A percentile compares a stretch with the other conserved stretches of the same genome.
phyloP scores from a whole-genome alignment of 2,888 invertebrate species.

The Platycnemis pennipes region DNA sequence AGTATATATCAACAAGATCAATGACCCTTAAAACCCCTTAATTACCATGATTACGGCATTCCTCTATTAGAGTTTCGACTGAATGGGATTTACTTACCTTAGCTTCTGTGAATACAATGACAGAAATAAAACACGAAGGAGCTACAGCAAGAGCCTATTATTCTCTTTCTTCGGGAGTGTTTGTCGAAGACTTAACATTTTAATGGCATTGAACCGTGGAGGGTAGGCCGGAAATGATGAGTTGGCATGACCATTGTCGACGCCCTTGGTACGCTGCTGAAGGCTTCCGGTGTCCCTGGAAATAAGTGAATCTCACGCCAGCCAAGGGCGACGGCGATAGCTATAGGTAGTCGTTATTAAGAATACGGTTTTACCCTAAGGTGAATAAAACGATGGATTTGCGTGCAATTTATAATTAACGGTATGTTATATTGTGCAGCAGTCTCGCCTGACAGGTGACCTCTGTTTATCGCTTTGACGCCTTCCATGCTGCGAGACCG shows the following conservation, averaged over 20 bases:
- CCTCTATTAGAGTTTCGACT: neutral
- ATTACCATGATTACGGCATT: constrained; percentile 33
- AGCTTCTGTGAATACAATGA: constrained; percentile 34
- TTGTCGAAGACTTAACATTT: constrained; percentile 46
- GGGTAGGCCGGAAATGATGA: constrained; percentile 65
- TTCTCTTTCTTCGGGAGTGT: constrained; percentile 41
- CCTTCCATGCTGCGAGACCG: constrained; percentile 1
- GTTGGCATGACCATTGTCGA: constrained; percentile 61
- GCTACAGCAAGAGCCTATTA: constrained; percentile 29
- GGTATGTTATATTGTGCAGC: neutral
- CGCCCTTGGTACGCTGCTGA: constrained; percentile 49
- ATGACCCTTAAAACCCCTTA: neutral
- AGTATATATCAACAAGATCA: neutral
- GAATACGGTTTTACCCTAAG: constrained; percentile 25
- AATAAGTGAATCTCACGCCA: constrained; percentile 65
- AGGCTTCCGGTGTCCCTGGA: constrained; percentile 66
- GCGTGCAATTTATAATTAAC: constrained; percentile 48
- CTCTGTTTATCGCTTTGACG: constrained; percentile 46
- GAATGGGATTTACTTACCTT: constrained; percentile 15
- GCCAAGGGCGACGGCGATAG: constrained; percentile 60
- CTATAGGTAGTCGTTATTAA: constrained; percentile 46
- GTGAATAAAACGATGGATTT: constrained; percentile 52
- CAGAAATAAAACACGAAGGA: neutral
- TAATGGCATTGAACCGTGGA: constrained; percentile 61
- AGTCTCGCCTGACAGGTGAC: constrained; percentile 52